These are phyloP conservation scores for Xylota segnis DNA, from an alignment of 2,888 invertebrate genomes.

Conservation along the genomic window DNA sequence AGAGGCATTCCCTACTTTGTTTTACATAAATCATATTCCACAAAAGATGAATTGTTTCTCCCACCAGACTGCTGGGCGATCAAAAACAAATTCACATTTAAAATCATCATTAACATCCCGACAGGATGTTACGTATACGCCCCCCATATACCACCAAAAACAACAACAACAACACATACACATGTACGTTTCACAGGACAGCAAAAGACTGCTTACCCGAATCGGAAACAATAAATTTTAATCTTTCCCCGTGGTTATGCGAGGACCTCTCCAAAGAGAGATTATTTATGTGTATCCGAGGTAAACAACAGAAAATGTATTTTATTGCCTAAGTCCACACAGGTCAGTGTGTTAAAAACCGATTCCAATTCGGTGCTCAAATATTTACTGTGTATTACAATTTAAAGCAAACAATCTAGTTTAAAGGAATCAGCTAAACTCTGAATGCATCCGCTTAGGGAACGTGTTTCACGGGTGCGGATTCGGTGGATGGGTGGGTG, in stretches of 20 bases:
- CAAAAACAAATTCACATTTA: slow-evolving; percentile 47
- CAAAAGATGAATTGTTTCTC: neutral
- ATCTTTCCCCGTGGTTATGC: slow-evolving; percentile 42
- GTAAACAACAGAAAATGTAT: slow-evolving; percentile 2
- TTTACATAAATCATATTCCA: slow-evolving; percentile 25
- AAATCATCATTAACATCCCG: slow-evolving; percentile 57
- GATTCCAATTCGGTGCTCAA: slow-evolving; percentile 3
- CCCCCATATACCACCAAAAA: too few species aligned
- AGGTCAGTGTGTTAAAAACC: slow-evolving; percentile 5
- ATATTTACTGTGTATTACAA: slow-evolving; percentile 31
- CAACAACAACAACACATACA: too few species aligned
- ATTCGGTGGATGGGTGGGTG: neutral
- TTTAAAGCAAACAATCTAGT: slow-evolving; percentile 26
- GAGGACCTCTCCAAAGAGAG: slow-evolving; percentile 2
- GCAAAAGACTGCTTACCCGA: slow-evolving; percentile 17
- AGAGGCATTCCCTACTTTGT: neutral
- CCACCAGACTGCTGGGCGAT: neutral
- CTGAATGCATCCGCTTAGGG: neutral
- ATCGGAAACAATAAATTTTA: slow-evolving; percentile 62
- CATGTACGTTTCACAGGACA: neutral
- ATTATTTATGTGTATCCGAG: slow-evolving; percentile 36
- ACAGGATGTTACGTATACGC: slow-evolving; percentile 33
- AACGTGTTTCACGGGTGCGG: neutral
- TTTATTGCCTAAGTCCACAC: neutral
- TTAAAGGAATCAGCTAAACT: neutral